These are phyloP conservation scores for Mastigias papua DNA, from an alignment of 30 jellyfish, hydroid and myxozoan species.

Conservation along the genomic window DNA sequence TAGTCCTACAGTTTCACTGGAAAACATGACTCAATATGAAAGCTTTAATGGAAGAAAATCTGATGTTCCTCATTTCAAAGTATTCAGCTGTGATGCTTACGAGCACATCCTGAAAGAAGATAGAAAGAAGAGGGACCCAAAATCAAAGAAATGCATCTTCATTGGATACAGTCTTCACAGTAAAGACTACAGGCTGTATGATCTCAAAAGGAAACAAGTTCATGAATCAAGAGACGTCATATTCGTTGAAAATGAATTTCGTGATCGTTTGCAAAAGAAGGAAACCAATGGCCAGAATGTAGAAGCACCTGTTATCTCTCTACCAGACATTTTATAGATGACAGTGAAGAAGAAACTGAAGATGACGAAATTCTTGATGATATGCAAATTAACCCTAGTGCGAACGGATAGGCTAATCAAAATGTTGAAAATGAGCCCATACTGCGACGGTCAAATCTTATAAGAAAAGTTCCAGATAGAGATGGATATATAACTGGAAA, in stretches of 20 bases:
- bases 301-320: conserved; percentile 1
- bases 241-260: conserved; percentile 1
- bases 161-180: conserved; percentile 40
- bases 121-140: conserved; percentile 35
- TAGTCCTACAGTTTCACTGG: conserved; percentile 29
- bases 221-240: conserved; percentile 35
- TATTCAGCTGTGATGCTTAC: conserved; percentile 43
- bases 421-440: conserved; percentile 8
- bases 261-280: neutral
- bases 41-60: conserved; percentile 3
- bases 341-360: neutral
- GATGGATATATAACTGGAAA: conserved; percentile 15
- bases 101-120: conserved; percentile 31
- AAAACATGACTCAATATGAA: too few relatives aligned
- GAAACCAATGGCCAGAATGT: neutral
- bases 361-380: conserved; percentile 19
- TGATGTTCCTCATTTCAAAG: conserved; percentile 31
- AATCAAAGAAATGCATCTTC: conserved; percentile 41
- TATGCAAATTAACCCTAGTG: conserved; percentile 6
- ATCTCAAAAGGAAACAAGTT: conserved; percentile 13
- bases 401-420: conserved; percentile 3
- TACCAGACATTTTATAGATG: neutral
- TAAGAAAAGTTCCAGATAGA: conserved; percentile 38
- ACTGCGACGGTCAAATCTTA: conserved; percentile 35
- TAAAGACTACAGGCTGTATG: conserved; percentile 32